Base-by-base conservation (phyloP, 2,113 vertebrate species). In the Ceratotherium simum region DNA sequence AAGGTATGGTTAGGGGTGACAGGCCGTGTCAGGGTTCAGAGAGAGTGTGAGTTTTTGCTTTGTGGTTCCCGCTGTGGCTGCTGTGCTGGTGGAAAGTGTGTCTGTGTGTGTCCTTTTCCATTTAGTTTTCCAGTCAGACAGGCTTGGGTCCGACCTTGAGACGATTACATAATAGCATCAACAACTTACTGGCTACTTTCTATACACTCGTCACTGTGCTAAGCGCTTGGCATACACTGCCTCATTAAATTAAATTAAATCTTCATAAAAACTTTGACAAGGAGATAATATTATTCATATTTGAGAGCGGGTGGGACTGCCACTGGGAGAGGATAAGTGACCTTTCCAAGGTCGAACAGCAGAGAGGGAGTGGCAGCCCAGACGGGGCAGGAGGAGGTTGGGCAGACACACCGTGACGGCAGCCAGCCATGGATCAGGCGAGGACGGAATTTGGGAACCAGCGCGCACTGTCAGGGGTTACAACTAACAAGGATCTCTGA, bases 161-260 rank as follows among this genome's bases (percentile, higher is more conserved):
- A 86, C 91, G 78, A 90, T 39, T 36, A 69, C 39, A 58, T 11
- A 91, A 91, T 18, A 78, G 33, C 25, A 81, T 60, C 27, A 36
- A 91, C 67, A 75, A n/a, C 29, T 12, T 48, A 81, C 3, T 80
- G 36, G 33, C 76, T 93, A 17, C 79, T 87, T 96, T 95, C 94
- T 91, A 58, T 65, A 78, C 36, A 67, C 33, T 58, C 78, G 95
- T 21, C 88, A 62, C 21, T 29, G 31, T 14, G 36, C 46, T 90
- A 90, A 97, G 51, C 46, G 75, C 31, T 73, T 95, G 79, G 80
- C 64, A 94, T 62, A 81, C 6, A 8, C 36, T n/a, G n/a, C 70
- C 86, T 95, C 83, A 48, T 97, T 86, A 93, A 86, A 78, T 95
- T 86, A 96, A 86, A 96, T 92, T 82, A 86, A 94, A 69, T 76